A percentile compares a stretch with the other conserved stretches of the same genome.
Conservation (phyloP, 2,888 invertebrate genomes). For the Philaethria dido region DNA sequence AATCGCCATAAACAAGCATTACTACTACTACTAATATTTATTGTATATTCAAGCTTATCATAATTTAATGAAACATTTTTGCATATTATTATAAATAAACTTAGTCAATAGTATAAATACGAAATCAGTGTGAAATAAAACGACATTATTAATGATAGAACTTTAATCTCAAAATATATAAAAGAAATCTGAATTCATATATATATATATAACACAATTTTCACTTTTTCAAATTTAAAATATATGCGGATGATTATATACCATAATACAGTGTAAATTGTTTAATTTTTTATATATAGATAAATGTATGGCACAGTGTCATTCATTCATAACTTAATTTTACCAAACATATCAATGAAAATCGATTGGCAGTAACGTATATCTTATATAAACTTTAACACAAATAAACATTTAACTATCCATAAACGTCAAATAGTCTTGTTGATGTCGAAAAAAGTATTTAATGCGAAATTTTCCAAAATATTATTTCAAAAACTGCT, state of each 20-base stretch:
- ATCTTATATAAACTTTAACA: conserved; percentile 28
- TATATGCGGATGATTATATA: conserved; percentile 38
- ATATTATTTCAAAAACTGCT: no score
- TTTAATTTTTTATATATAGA: conserved; percentile 35
- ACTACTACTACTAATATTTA: neutral
- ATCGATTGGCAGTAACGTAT: conserved; percentile 63
- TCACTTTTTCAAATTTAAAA: conserved; percentile 50
- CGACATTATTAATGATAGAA: conserved; percentile 59
- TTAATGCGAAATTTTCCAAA: no score
- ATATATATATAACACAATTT: conserved; percentile 54
- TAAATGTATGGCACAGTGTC: conserved; percentile 67
- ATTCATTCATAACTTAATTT: conserved; percentile 42
- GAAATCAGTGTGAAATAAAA: conserved; percentile 48
- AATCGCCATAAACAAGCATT: neutral
- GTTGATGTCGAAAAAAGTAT: neutral
- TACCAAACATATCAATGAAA: conserved; percentile 31
- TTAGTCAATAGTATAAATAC: neutral
- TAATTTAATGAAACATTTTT: neutral
- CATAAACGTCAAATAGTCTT: conserved; percentile 1
- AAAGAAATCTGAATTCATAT: conserved; percentile 69
- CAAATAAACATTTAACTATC: conserved; percentile 28
- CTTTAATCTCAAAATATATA: conserved; percentile 79
- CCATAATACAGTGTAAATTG: conserved; percentile 35
- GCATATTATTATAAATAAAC: neutral
- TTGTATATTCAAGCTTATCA: neutral